Evolutionary conservation across 2,113 vertebrate species (phyloP).

Genomic region (Poeciliopsis occidentalis): DNA sequence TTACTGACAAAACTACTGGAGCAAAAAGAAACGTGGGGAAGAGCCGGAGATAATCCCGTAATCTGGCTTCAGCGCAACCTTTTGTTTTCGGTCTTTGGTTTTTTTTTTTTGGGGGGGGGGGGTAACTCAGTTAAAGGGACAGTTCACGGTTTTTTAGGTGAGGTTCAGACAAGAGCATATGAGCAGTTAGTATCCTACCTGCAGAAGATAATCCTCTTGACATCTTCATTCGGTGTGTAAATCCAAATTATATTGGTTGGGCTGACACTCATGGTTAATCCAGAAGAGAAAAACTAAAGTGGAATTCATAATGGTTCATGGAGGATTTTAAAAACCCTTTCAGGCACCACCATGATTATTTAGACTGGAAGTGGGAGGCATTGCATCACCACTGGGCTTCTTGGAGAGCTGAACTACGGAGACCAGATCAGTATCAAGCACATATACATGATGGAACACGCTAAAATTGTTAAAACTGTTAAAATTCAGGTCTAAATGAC

Average conservation of each 20-base stretch:
- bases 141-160: too few species aligned
- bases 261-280: too few species aligned
- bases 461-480: background rate
- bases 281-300: background rate
- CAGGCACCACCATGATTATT: background rate
- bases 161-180: background rate
- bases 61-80: background rate
- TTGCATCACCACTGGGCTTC: background rate
- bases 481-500: background rate
- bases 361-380: background rate
- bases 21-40: background rate
- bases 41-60: background rate
- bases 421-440: too few species aligned
- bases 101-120: too few species aligned
- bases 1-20: conserved; percentile 34
- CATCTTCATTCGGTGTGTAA: too few species aligned
- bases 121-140: too few species aligned
- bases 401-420: too few species aligned
- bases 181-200: background rate
- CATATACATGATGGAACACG: background rate
- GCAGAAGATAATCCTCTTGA: too few species aligned
- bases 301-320: too few species aligned
- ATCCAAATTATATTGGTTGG: too few species aligned
- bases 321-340: background rate
- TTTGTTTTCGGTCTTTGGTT: background rate